A percentile compares a stretch with the other conserved stretches of the same genome.
Evolutionary conservation across 2,113 vertebrate species (phyloP).

Genomic region (Charina bottae): DNA sequence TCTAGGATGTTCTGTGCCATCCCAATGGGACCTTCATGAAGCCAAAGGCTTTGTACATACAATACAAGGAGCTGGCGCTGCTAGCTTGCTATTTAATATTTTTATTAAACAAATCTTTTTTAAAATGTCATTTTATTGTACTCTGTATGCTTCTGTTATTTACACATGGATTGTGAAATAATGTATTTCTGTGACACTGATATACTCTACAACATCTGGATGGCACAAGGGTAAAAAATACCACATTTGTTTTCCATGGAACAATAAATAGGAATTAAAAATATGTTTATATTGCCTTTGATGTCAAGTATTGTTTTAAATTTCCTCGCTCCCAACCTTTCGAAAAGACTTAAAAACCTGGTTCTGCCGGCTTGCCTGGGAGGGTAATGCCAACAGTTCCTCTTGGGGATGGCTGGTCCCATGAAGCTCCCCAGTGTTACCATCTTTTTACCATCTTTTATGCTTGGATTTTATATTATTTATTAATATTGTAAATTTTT

Average conservation of each 20-base stretch:
- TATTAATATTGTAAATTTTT: too few species aligned
- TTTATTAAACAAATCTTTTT: neutral
- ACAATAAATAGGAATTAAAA: neutral
- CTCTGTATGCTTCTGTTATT: neutral
- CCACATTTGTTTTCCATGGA: fast-evolving
- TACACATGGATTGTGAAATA: neutral
- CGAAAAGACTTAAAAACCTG: too few species aligned
- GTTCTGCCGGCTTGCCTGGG: too few species aligned
- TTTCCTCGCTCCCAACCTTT: too few species aligned
- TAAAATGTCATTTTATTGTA: neutral
- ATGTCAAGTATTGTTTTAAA: neutral
- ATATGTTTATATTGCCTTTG: neutral
- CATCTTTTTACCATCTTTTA: too few species aligned
- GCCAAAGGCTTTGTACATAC: neutral
- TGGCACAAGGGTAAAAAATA: fast-evolving
- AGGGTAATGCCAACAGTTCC: too few species aligned
- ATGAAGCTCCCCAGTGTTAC: too few species aligned
- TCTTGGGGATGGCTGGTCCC: too few species aligned
- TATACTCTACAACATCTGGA: neutral
- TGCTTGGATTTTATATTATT: too few species aligned
- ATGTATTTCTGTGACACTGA: neutral
- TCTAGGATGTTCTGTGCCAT: neutral
- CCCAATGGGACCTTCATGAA: neutral
- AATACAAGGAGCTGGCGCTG: neutral
- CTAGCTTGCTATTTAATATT: neutral